These are phyloP conservation scores for Neomicropteryx cornuta DNA, from an alignment of 1,140 invertebrate species.

Conservation along the genomic window DNA sequence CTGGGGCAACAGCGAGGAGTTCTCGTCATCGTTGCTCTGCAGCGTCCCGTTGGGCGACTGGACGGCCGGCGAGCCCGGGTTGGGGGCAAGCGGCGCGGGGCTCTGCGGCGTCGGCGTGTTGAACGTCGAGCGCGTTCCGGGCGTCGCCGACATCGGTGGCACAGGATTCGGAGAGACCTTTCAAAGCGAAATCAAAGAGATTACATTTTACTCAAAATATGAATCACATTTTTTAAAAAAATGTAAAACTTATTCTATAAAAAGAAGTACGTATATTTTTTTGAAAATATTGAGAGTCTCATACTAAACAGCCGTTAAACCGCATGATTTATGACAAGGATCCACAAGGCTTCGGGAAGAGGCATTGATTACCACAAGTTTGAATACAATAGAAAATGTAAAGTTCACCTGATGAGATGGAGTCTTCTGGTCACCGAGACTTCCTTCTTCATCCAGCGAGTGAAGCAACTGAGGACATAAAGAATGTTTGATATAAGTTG, in stretches of 20 bases:
- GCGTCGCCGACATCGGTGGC: slow-evolving; percentile 23
- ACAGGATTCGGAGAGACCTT: slow-evolving; percentile 28
- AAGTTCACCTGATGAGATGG: slow-evolving; percentile 36
- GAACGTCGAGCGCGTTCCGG: slow-evolving; percentile 21
- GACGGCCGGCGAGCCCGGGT: no score
- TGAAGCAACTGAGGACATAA: slow-evolving; percentile 41
- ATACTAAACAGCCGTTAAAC: no score
- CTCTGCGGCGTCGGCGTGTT: slow-evolving; percentile 15
- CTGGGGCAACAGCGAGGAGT: no score
- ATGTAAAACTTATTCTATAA: not conserved
- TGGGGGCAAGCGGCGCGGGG: no score
- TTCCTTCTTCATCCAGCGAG: slow-evolving; percentile 54
- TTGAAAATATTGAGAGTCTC: slow-evolving; percentile 2
- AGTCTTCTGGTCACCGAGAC: slow-evolving; percentile 31
- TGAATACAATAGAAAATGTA: no score
- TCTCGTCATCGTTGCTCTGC: no score
- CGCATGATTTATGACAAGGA: no score
- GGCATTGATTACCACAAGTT: no score
- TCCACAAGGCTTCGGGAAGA: no score
- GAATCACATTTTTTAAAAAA: not conserved
- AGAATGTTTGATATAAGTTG: slow-evolving; percentile 7
- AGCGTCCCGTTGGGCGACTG: no score
- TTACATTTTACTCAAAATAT: not conserved
- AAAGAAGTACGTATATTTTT: slow-evolving; percentile 4
- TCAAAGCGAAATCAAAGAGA: not conserved